Evolutionary conservation across 2,113 vertebrate genomes (phyloP).

Genomic region (Melospiza georgiana): DNA sequence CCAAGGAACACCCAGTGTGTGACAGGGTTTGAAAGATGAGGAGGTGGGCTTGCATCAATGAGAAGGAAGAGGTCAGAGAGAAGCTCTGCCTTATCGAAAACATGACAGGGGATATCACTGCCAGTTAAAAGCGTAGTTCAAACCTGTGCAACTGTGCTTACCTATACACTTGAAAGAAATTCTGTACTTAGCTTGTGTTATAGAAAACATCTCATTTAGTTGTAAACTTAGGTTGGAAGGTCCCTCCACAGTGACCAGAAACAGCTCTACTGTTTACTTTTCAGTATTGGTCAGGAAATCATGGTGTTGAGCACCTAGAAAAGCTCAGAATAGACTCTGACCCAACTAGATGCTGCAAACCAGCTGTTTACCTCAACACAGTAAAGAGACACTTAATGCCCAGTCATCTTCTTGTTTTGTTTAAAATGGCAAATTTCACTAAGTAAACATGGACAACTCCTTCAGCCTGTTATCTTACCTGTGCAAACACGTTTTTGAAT

Average conservation of each 20-base stretch:
- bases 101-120: neutral
- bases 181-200: neutral
- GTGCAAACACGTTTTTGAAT: accelerated
- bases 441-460: neutral
- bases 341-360: neutral
- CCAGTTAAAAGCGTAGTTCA: neutral
- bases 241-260: neutral
- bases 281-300: neutral
- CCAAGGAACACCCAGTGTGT: neutral
- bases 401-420: accelerated
- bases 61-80: neutral
- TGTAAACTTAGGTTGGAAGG: neutral
- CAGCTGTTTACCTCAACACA: neutral
- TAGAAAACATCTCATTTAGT: neutral
- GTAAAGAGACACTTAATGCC: accelerated
- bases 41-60: neutral
- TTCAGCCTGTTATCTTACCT: neutral
- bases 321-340: neutral
- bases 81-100: neutral
- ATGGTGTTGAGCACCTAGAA: neutral
- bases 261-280: neutral
- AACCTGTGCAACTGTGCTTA: neutral
- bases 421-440: neutral
- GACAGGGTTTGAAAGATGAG: accelerated
- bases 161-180: neutral